Evolutionary conservation across 2,113 vertebrate genomes (phyloP).

Genomic region (Prolemur simus): DNA sequence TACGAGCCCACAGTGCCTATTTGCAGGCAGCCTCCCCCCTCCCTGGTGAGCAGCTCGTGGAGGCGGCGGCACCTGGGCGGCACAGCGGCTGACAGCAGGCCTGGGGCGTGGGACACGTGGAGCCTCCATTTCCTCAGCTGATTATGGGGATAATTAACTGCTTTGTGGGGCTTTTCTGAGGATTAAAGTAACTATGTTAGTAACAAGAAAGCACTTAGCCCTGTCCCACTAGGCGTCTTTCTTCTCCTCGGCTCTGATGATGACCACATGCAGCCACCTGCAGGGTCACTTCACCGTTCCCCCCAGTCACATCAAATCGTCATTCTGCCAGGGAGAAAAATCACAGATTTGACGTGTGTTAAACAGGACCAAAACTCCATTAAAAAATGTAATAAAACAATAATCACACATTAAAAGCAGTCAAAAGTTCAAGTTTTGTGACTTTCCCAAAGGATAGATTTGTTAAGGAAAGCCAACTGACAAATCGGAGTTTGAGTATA

Average conservation of each 20-base stretch:
- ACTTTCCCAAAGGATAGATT: not conserved
- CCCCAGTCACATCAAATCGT: not conserved
- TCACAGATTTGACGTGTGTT: not conserved
- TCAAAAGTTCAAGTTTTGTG: not conserved
- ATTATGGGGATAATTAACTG: not conserved
- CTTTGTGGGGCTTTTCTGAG: not conserved
- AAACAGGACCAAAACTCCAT: not conserved
- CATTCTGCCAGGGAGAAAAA: too few relatives aligned
- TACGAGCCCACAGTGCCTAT: not conserved
- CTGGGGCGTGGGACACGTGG: too few relatives aligned
- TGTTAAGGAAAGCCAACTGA: not conserved
- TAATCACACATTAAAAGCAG: not conserved
- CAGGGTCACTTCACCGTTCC: not conserved
- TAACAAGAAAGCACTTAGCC: not conserved
- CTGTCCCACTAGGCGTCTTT: too few relatives aligned
- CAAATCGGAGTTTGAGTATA: not conserved
- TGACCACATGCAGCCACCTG: not conserved
- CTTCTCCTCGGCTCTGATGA: not conserved
- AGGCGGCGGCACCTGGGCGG: not conserved
- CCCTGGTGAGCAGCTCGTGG: not conserved
- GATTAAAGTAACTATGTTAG: accelerated
- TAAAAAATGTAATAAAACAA: not conserved
- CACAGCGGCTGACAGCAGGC: not conserved
- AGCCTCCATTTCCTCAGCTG: not conserved
- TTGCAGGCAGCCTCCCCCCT: not conserved